Base-by-base conservation (phyloP, 2,888 invertebrate species). In the Xestia ashworthii region DNA sequence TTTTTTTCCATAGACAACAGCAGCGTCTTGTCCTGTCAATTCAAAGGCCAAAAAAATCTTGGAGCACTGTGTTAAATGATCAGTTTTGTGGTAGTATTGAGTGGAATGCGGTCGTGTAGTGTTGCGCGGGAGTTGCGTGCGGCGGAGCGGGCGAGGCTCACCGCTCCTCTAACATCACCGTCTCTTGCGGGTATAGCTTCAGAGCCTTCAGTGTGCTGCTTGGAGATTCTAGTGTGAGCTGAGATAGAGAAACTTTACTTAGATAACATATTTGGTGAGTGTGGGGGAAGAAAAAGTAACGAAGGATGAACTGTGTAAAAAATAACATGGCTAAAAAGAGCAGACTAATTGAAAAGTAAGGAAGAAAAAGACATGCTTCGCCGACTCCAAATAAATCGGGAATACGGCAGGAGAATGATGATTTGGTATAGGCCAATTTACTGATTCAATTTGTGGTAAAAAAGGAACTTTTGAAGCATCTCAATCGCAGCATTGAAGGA, bases 131-230 rank as follows among this genome's bases (percentile, higher is more conserved):
- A 78, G 78, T 64, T 48, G 65, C 44, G 72, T 73, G 74, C 66
- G 82, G 75, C 73, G 69, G 78, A 82, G 77, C 78, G 68, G 46
- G 74, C 72, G 55, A 78, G 84, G 76, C 95, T 98, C 98, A 99
- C 98, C 99, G 98, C 96, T 99, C 99, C 96, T 99, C 99, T 89
- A 99, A 97, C 97, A 98, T 99, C 89, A 99, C 97, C 87, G 99
- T 99, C 97, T 99, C 99, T 97, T 99, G 99, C 74, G 99, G 98
- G 95, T 97, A 99, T 90, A 99, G 97, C 94, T 99, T 99, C 88
- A 99, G 97, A 88, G 98, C 98, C 93, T 98, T 97, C 89, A 99
- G 96, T 82, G 99, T 98, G 94, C 98, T 97, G 91, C 96, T 97
- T 67, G 97, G 96, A 95, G 99, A 98, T 95, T 98, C 97, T 85